phyloP scores from a whole-genome alignment of 1,140 invertebrate genomes.

The Bicyclus anynana region DNA sequence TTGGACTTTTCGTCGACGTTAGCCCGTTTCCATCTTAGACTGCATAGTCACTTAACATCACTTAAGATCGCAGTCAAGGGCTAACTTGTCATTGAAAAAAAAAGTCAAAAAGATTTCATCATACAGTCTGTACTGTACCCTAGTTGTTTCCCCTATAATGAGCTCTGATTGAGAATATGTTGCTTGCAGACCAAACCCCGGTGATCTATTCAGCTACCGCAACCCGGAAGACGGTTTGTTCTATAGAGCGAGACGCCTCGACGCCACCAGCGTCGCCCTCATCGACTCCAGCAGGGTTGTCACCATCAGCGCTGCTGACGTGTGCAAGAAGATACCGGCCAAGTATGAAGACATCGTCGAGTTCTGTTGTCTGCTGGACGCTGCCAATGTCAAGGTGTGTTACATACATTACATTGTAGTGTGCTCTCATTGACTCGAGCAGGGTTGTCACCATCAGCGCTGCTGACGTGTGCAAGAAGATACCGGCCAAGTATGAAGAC shows the following conservation, averaged over 20 bases:
- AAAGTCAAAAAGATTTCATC: too few relatives aligned
- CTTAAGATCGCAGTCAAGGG: too few relatives aligned
- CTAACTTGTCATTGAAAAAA: too few relatives aligned
- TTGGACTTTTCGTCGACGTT: too few relatives aligned
- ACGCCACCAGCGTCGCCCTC: constrained; percentile 77
- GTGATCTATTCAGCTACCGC: constrained; percentile 42
- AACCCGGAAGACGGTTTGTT: constrained; percentile 40
- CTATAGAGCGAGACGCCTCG: constrained; percentile 84
- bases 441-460: constrained; percentile 69
- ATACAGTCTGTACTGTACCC: too few relatives aligned
- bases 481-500: constrained; percentile 26
- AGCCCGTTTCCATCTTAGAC: too few relatives aligned
- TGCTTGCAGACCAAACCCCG: constrained; percentile 33
- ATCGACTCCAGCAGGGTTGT: constrained; percentile 35
- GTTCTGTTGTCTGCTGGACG: constrained; percentile 39
- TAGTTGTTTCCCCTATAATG: too few relatives aligned
- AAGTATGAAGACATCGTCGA: constrained; percentile 35
- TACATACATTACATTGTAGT: too few relatives aligned
- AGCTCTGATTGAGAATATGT: too few relatives aligned
- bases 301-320: constrained; percentile 68
- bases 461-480: constrained; percentile 7
- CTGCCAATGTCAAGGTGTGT: constrained; percentile 6
- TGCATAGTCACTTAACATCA: too few relatives aligned
- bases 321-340: constrained; percentile 15
- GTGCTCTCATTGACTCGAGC: constrained; percentile 43